Evolutionary conservation across 2,113 vertebrate genomes (phyloP).

Genomic region (Dicaeum eximium): DNA sequence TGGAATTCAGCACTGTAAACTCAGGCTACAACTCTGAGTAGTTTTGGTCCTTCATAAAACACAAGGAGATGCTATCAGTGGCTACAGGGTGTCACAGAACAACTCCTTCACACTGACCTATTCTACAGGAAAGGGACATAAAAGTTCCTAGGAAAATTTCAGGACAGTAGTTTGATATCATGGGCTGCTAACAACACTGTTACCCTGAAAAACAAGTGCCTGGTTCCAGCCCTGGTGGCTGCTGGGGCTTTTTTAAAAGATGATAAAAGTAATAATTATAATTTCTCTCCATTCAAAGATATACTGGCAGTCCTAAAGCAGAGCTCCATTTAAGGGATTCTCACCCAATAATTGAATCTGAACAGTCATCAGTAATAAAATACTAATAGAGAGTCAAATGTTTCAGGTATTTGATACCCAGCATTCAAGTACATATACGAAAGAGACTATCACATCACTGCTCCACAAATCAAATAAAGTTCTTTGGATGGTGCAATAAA

Average conservation of each 20-base stretch:
- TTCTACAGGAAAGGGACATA: background rate
- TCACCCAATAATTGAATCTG: background rate
- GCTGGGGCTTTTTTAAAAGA: background rate
- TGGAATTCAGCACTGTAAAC: background rate
- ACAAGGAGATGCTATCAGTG: background rate
- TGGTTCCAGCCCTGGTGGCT: background rate
- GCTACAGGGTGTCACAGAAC: background rate
- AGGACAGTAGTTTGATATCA: background rate
- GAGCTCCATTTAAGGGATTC: background rate
- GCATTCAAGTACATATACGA: background rate
- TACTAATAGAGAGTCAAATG: fast-evolving
- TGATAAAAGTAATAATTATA: background rate
- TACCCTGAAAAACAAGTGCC: background rate
- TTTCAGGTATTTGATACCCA: background rate
- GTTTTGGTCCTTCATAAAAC: background rate
- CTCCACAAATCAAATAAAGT: background rate
- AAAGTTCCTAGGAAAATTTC: background rate
- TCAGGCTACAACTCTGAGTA: background rate
- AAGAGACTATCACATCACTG: background rate
- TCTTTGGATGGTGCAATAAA: background rate
- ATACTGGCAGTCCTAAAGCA: background rate
- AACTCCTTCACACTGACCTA: background rate
- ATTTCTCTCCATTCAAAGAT: background rate
- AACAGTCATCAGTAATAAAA: background rate
- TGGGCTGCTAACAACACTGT: background rate